phyloP scores from a whole-genome alignment of 2,797 vertebrate species.

The Hydrolagus colliei region DNA sequence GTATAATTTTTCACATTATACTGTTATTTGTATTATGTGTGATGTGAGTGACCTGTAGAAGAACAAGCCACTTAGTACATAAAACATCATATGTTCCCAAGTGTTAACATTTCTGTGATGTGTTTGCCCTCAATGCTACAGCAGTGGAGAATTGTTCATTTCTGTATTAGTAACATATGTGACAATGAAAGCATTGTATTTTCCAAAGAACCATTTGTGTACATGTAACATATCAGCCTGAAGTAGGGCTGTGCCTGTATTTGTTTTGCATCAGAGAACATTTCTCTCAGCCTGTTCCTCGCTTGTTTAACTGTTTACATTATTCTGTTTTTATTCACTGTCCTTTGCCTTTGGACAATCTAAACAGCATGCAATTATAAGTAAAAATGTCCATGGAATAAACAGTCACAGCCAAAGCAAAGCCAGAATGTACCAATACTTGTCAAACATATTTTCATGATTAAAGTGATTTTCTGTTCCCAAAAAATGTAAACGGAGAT shows the following conservation, averaged over 20 bases:
- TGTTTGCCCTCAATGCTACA: neutral
- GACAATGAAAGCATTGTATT: neutral
- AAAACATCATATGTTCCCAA: neutral
- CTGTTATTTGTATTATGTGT: neutral
- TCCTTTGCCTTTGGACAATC: neutral
- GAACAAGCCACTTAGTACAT: neutral
- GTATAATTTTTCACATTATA: neutral
- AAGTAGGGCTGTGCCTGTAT: neutral
- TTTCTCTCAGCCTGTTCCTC: neutral
- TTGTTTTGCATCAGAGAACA: slow-evolving; percentile 3
- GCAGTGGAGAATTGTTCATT: neutral
- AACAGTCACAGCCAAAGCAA: slow-evolving; percentile 52
- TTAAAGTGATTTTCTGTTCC: slow-evolving; percentile 60
- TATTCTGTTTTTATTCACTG: neutral
- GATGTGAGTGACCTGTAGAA: neutral
- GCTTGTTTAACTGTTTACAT: slow-evolving; percentile 21
- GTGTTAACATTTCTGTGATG: neutral
- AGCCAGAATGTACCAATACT: slow-evolving; percentile 51
- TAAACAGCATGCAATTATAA: slow-evolving; percentile 35
- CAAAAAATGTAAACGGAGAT: slow-evolving; percentile 28
- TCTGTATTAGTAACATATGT: slow-evolving; percentile 12
- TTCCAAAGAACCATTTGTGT: slow-evolving; percentile 1
- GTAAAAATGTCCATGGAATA: slow-evolving; percentile 58
- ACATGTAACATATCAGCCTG: neutral
- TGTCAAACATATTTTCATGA: slow-evolving; percentile 68